phyloP scores from a whole-genome alignment of 2,113 vertebrate genomes.

The Callaeas wilsoni region DNA sequence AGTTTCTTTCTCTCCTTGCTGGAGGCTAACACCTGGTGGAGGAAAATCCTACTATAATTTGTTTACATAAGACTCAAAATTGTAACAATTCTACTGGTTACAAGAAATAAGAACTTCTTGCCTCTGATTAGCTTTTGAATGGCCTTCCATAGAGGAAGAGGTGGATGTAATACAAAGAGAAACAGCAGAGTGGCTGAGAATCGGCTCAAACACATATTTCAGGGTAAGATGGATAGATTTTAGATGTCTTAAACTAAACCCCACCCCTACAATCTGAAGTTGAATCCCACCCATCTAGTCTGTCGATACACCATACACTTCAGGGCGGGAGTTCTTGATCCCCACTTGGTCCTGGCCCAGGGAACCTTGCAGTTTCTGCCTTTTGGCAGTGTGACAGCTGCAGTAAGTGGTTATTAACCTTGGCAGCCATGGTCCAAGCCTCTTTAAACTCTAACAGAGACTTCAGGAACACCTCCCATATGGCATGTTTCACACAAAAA shows the following conservation, averaged over 20 bases:
- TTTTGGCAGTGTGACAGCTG: neutral
- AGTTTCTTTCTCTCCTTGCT: neutral
- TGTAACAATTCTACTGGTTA: neutral
- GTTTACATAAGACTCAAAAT: neutral
- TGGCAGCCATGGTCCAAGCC: neutral
- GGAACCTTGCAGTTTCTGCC: neutral
- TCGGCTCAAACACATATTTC: neutral
- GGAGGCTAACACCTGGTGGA: neutral
- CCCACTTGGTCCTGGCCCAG: neutral
- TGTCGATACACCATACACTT: neutral
- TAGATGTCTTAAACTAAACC: neutral
- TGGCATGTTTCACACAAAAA: neutral
- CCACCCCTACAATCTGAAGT: neutral
- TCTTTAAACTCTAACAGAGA: neutral
- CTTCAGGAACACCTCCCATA: neutral
- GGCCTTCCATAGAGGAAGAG: neutral
- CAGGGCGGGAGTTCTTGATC: neutral
- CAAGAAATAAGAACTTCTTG: neutral
- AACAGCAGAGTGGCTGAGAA: neutral
- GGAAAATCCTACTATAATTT: neutral
- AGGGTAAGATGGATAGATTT: neutral
- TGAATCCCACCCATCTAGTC: neutral
- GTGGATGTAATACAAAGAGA: neutral
- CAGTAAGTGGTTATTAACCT: neutral
- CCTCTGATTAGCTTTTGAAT: neutral